Evolutionary conservation across 2,113 vertebrate genomes (phyloP), one percentile per base, ranked within the genome.

Genomic region (Thymallus thymallus): DNA sequence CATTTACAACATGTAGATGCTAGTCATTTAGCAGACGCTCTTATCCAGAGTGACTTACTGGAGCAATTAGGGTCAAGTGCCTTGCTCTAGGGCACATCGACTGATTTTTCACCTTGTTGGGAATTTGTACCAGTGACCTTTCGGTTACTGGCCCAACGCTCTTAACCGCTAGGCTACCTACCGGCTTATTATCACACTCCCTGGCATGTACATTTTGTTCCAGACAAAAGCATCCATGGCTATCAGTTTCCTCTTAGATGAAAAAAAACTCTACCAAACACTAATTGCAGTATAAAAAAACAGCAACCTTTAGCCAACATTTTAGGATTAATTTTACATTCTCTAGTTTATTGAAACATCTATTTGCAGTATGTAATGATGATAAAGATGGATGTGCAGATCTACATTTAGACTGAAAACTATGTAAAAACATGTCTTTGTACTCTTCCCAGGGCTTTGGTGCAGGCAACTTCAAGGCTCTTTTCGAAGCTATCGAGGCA

Each of bases 381-480:
- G 35, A 41, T 41, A 2, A 41, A 41, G 7, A 9, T 41, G 35
- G 35, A 41, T 41, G 35, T 41, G 35, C 35, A 41, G 35, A 2
- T 41, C 35, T 41, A 41, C 9, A 41, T 41, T 41, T 60, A 23
- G 6, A 22, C 56, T 60, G 56, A 60, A 7, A 20, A 60, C 7
- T 1, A 3, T 22, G 48, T 24, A 18, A 23, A 4, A 72, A 46
- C 48, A 45, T 26, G 14, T 29, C 73, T 62, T 16, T 78, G 4
- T 18, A 4, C 68, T 0, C 62, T 55, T 74, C 4, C 0, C 84
- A 98, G 97, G 97, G 97, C 23, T 99, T 98, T 0, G 97, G 97
- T 0, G 96, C 96, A 0, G 97, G 97, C 20, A 99, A 99, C 88
- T 99, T 99, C 92, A 99, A 97, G 82, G 93, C 96, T 69, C 88